Evolutionary conservation across 2,888 invertebrate genomes (phyloP).

Genomic region (Cheiracanthium punctorium): DNA sequence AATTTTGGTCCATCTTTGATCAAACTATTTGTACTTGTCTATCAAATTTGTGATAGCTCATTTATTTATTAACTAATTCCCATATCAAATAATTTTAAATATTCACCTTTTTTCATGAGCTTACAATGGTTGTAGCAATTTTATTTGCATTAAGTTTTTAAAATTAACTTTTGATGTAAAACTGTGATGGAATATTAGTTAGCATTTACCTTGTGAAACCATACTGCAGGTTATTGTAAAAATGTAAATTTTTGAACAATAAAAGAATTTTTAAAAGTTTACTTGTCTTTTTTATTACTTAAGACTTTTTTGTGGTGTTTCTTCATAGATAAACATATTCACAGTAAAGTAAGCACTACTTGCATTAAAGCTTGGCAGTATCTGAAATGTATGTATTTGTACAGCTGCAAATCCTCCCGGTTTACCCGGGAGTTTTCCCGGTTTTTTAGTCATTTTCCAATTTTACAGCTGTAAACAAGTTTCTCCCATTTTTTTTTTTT

Average conservation of each 20-base stretch:
- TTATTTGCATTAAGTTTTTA: neutral
- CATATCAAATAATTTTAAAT: neutral
- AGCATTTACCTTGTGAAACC: neutral
- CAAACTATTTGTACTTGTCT: neutral
- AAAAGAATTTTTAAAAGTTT: neutral
- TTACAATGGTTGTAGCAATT: neutral
- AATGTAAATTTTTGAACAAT: neutral
- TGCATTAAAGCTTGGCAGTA: too few species aligned
- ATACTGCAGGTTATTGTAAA: neutral
- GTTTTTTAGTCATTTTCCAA: too few species aligned
- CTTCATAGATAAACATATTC: too few species aligned
- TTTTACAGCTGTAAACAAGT: too few species aligned
- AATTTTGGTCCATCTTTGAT: neutral
- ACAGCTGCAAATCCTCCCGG: too few species aligned
- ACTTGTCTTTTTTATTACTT: too few species aligned
- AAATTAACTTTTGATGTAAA: neutral
- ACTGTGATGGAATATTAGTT: conserved; percentile 1
- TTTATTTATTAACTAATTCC: neutral
- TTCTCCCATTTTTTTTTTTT: too few species aligned
- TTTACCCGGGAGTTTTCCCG: too few species aligned
- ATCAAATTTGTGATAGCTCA: neutral
- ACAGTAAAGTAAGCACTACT: too few species aligned
- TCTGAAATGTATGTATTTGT: too few species aligned
- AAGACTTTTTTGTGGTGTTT: too few species aligned
- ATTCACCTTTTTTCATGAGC: conserved; percentile 1